Percentiles rank a stretch among this genome's conserved stretches.
phyloP scores from a whole-genome alignment of 1,140 invertebrate species.

The Zophobas morio region DNA sequence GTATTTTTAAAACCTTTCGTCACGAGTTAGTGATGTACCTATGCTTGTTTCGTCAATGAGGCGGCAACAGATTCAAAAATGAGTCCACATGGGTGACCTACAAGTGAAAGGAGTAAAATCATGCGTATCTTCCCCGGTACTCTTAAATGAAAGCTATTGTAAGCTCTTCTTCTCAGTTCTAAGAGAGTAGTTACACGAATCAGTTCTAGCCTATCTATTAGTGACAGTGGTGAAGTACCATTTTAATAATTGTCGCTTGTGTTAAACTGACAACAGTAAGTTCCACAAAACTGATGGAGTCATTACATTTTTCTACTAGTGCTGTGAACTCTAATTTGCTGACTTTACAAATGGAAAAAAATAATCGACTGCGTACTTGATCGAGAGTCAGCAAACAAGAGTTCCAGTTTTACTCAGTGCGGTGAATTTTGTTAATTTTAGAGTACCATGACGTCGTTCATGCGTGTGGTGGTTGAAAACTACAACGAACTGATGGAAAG shows the following conservation, averaged over 20 bases:
- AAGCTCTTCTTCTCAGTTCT: conserved; percentile 36
- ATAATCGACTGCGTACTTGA: background rate
- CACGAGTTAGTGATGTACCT: no score
- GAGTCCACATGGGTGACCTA: background rate
- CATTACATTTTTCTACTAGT: conserved; percentile 21
- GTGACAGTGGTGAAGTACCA: background rate
- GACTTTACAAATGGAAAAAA: background rate
- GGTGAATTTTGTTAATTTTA: conserved; percentile 46
- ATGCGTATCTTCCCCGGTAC: conserved; percentile 11
- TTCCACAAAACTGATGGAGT: conserved; percentile 27
- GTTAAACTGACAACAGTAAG: background rate
- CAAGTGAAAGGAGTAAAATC: conserved; percentile 30
- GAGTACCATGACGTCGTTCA: conserved; percentile 68
- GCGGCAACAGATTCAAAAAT: background rate
- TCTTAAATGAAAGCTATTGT: conserved; percentile 34
- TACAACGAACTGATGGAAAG: conserved; percentile 71
- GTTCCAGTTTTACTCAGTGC: background rate
- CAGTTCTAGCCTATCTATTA: background rate
- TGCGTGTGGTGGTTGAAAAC: conserved; percentile 70
- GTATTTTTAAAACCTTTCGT: no score
- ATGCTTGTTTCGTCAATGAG: no score
- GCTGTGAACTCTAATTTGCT: conserved; percentile 29
- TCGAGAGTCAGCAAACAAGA: background rate
- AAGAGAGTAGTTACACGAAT: conserved; percentile 14
- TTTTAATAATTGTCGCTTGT: background rate